Percentiles rank a stretch among this genome's conserved stretches.
These are phyloP conservation scores for Ochotona princeps DNA, from an alignment of 2,113 vertebrate species.

Conservation along the genomic window DNA sequence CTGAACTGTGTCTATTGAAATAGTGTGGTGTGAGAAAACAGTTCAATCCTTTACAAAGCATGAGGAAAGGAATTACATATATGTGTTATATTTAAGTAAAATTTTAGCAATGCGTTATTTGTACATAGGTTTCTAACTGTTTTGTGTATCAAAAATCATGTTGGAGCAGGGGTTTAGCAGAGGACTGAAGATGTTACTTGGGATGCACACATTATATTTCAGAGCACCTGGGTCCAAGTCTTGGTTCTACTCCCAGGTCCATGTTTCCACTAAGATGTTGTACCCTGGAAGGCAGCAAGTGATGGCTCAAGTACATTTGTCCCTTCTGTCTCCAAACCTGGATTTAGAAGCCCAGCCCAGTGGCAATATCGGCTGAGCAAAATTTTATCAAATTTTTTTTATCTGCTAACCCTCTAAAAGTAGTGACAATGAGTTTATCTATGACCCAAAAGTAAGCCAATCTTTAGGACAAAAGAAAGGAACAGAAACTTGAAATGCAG, in stretches of 20 bases:
- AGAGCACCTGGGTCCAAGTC: too few relatives aligned
- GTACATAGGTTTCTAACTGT: background rate
- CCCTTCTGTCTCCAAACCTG: background rate
- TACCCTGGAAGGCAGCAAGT: too few relatives aligned
- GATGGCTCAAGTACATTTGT: too few relatives aligned
- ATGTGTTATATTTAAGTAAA: background rate
- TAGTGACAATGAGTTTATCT: background rate
- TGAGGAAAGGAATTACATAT: constrained; percentile 9
- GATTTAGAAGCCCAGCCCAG: background rate
- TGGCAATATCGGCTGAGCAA: constrained; percentile 6
- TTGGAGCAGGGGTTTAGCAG: too few relatives aligned
- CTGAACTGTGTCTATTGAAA: background rate
- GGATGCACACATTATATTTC: too few relatives aligned
- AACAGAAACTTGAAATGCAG: constrained; percentile 2
- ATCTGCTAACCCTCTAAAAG: background rate
- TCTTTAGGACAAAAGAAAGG: background rate
- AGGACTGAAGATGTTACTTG: too few relatives aligned
- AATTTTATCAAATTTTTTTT: constrained; percentile 52
- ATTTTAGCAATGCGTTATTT: background rate
- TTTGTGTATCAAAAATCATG: background rate
- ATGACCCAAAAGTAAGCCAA: background rate
- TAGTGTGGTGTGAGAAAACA: background rate
- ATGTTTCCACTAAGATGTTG: too few relatives aligned
- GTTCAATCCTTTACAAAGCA: constrained; percentile 19
- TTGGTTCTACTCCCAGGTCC: too few relatives aligned